Conservation (phyloP, 1,140 invertebrate species). For the Leptonema lineaticorne region DNA sequence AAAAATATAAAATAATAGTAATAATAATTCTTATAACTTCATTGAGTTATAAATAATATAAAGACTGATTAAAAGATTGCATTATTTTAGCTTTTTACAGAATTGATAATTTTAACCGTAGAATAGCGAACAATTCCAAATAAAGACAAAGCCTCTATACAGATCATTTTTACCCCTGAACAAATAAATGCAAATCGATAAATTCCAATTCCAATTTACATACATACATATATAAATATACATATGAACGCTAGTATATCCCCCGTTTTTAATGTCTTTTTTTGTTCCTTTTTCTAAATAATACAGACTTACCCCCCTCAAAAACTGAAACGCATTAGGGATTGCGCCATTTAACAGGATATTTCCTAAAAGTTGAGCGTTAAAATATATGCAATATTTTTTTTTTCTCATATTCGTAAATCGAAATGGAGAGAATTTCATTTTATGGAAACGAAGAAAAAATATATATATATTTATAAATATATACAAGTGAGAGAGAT, state of each 20-base stretch:
- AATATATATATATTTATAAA: no score
- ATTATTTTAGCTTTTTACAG: no score
- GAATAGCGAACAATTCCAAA: no score
- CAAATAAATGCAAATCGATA: slow-evolving; percentile 15
- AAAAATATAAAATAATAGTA: no score
- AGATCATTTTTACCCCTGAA: slow-evolving; percentile 7
- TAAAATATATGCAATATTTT: slow-evolving; percentile 33
- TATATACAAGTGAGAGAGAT: slow-evolving; percentile 20
- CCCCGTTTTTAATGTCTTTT: slow-evolving; percentile 39
- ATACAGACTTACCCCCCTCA: slow-evolving; percentile 33
- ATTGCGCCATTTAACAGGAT: slow-evolving; percentile 29
- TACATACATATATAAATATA: no score
- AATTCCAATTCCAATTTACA: slow-evolving; percentile 38
- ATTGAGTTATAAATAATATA: no score
- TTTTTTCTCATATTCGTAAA: slow-evolving; percentile 6
- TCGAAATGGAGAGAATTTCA: slow-evolving; percentile 25
- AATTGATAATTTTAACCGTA: no score
- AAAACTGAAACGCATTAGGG: slow-evolving; percentile 35
- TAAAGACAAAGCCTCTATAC: no score
- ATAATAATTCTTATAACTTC: no score
- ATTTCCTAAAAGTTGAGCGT: slow-evolving; percentile 11
- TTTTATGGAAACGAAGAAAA: slow-evolving; percentile 11
- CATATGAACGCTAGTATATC: slow-evolving; percentile 17
- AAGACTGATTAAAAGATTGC: no score
- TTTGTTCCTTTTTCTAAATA: slow-evolving; percentile 31